Base-by-base conservation (phyloP, 2,113 vertebrate genomes). In the Cavia porcellus region DNA sequence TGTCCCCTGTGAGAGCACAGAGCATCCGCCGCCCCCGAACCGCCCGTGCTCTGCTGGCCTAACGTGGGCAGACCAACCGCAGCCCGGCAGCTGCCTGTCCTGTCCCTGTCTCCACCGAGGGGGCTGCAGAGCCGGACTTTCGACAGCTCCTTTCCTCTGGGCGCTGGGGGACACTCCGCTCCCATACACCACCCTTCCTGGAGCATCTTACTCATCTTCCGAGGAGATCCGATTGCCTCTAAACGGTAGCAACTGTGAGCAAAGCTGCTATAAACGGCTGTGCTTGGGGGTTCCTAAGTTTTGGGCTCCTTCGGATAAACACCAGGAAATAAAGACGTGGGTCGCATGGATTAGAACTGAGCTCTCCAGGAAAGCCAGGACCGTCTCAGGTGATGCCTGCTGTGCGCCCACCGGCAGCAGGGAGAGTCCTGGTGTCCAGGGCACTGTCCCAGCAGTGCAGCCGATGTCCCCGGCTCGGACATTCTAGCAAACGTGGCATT, bases 351-450 rank as follows among this genome's bases (percentile, higher is more conserved):
- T 35, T 20, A 55, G 28, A 38, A 17, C 10, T 10, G 38, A 20
- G 70, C 19, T 42, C 24, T 10, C n/a, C 9, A n/a, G n/a, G 70
- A 22, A 72, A 1, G n/a, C 24, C 19, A 1, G 70, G 10, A 22
- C 68, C 4, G 17, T n/a, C 68, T n/a, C 9, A 7, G 13, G 30
- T 1, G 32, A 14, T 7, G 32, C 30, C 32, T 35, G 32, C 32
- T 17, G 66, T 15, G 4, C 7, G 14, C 32, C 66, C 30, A 70
- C 35, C 17, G 19, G 19, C 68, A n/a, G 8, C 68, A 22, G 68
- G 3, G 35, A 38, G n/a, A 22, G n/a, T 9, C 28, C 38, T 20
- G 15, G 45, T 2, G 1, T 28, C 13, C 32, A 22, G 2, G 5
- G 13, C 85, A 50, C n/a, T 13, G 14, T 14, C 6, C 2, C 10